Evolutionary conservation across 1,140 invertebrate genomes (phyloP).

Genomic region (Sycophaga agraensis): DNA sequence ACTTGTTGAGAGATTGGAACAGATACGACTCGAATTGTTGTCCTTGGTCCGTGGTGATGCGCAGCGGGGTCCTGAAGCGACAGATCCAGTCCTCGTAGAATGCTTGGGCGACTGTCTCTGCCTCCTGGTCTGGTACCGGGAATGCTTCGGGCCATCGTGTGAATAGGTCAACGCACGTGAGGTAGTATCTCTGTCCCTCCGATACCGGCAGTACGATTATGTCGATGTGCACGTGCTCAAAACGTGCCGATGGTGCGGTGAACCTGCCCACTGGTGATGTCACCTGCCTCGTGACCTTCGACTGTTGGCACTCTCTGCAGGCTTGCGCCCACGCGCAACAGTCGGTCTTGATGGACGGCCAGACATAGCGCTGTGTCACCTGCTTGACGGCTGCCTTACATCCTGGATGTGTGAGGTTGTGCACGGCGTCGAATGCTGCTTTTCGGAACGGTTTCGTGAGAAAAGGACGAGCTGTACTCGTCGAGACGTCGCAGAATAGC

Average conservation of each 20-base stretch:
- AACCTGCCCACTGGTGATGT: neutral
- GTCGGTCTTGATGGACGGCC: slow-evolving; percentile 32
- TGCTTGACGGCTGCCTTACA: slow-evolving; percentile 18
- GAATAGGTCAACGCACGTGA: slow-evolving; percentile 39
- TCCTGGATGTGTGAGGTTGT: slow-evolving; percentile 27
- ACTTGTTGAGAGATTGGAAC: too few relatives aligned
- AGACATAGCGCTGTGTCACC: slow-evolving; percentile 29
- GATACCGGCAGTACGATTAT: neutral
- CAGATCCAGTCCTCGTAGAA: too few relatives aligned
- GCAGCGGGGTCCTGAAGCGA: slow-evolving; percentile 46
- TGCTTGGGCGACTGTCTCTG: too few relatives aligned
- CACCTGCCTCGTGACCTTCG: slow-evolving; percentile 24
- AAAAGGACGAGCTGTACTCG: neutral
- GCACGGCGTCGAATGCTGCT: neutral
- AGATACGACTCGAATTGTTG: slow-evolving; percentile 48
- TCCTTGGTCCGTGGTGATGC: slow-evolving; percentile 39
- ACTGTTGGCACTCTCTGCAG: slow-evolving; percentile 29
- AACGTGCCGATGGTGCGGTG: neutral
- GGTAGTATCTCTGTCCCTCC: too few relatives aligned
- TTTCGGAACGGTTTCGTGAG: too few relatives aligned
- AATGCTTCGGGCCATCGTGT: slow-evolving; percentile 41
- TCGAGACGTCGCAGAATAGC: too few relatives aligned
- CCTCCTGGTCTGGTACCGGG: slow-evolving; percentile 33
- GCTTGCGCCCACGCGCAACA: slow-evolving; percentile 20
- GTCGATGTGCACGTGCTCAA: too few relatives aligned